Evolutionary conservation across 2,113 vertebrate genomes (phyloP).

Genomic region (Cricetomys ansorgei): DNA sequence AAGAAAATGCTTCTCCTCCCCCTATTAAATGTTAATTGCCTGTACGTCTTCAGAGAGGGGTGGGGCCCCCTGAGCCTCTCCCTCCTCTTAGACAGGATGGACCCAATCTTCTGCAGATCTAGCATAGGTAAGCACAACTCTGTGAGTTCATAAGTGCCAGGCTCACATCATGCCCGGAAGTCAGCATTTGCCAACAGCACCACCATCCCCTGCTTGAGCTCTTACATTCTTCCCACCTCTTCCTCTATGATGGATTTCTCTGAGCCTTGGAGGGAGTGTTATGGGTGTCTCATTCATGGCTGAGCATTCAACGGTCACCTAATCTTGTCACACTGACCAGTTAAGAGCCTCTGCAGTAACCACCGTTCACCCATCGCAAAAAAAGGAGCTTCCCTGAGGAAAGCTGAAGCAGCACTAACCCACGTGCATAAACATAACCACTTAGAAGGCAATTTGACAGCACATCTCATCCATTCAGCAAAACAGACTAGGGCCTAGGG

Average conservation of each 20-base stretch:
- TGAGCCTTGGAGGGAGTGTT: neutral
- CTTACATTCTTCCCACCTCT: neutral
- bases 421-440: neutral
- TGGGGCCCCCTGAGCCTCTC: neutral
- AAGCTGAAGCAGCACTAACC: neutral
- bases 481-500: neutral
- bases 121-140: neutral
- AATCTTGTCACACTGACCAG: neutral
- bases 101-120: neutral
- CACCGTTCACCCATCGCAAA: neutral
- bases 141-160: neutral
- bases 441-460: neutral
- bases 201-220: neutral
- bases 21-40: neutral
- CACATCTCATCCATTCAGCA: fast-evolving
- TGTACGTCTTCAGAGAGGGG: neutral
- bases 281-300: too few relatives aligned
- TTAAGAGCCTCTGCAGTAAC: too few relatives aligned
- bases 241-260: too few relatives aligned
- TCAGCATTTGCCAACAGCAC: neutral
- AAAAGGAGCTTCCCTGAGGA: neutral
- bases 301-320: neutral
- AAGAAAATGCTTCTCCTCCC: neutral
- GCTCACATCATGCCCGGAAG: neutral
- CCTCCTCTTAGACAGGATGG: neutral